Base-by-base conservation (phyloP, 2,797 vertebrate genomes). In the Cuniculus paca region DNA sequence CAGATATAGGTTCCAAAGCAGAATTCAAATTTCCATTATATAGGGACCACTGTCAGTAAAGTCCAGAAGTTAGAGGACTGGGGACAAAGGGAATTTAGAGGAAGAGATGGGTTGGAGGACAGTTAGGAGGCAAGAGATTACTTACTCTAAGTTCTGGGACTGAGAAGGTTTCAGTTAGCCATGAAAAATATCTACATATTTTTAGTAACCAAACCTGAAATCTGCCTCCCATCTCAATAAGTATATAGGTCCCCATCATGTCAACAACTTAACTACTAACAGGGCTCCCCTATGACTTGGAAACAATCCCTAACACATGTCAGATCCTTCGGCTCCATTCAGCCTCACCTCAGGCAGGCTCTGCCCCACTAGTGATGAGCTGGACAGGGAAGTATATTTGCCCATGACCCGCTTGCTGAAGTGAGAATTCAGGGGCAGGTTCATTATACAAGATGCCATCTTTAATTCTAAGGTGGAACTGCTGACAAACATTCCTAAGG, bases 311-410 rank as follows among this genome's bases (percentile, higher is more conserved):
- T 45, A 97, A 97, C 94, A 74, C 80, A 86, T 50, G 80, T 48
- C 10, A 91, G 84, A 95, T 79, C 89, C 95, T 97, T 85, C 2
- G 63, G 86, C 94, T 95, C 63, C 80, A 34, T 68, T 92, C 80
- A 36, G 82, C 0, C 0, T 97, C 94, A 91, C 96, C 94, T 97
- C 61, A 81, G 70, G 93, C 80, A 81, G 42, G 96, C 74, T n/a
- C 89, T 97, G 83, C 77, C 24, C 90, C 88, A 65, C 96, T 87
- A 77, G 11, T 6, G 78, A 60, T 90, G 56, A 92, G 90, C 36
- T 60, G 82, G 80, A 88, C 54, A 97, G 63, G 94, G 84, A 96
- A 28, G n/a, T 50, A 80, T 70, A 45, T 45, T 95, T 74, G 81
- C 61, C 74, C 5, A 6, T 9, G 5, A n/a, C 70, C 42, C 11